Percentiles rank a stretch among this genome's conserved stretches.
Conservation (phyloP, 2,888 invertebrate species). For the Drosophila pullipes region DNA sequence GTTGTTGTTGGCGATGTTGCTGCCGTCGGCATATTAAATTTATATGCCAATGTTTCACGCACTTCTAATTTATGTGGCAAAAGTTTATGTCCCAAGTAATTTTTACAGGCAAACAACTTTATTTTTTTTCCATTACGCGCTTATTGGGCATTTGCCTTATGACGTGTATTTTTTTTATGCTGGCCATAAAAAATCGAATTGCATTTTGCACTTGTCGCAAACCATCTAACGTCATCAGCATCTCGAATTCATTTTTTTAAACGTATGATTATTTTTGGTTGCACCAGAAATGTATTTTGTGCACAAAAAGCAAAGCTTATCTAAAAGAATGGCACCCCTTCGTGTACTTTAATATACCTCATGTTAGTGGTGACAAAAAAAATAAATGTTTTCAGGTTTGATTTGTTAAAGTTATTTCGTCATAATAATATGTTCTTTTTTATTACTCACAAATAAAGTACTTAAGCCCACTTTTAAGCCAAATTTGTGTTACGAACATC, state of each 20-base stretch:
- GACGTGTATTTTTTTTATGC: constrained; percentile 54
- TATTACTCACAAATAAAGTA: not conserved
- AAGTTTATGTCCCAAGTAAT: constrained; percentile 77
- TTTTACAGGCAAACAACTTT: constrained; percentile 64
- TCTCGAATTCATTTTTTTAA: not conserved
- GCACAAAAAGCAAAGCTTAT: constrained; percentile 6
- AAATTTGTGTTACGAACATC: not conserved
- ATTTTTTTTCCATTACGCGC: constrained; percentile 63
- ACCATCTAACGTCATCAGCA: constrained; percentile 26
- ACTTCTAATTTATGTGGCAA: constrained; percentile 77
- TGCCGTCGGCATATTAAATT: constrained; percentile 71
- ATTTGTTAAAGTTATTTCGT: not conserved
- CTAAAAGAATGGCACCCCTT: not conserved
- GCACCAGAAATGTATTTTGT: constrained; percentile 16
- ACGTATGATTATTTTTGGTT: not conserved
- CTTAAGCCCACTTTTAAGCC: not conserved
- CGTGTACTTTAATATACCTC: not conserved
- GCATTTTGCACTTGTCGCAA: constrained; percentile 58
- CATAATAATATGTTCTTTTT: not conserved
- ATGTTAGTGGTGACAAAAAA: not conserved
- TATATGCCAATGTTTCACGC: constrained; percentile 75
- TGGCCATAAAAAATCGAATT: constrained; percentile 51
- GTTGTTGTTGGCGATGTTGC: constrained; percentile 24
- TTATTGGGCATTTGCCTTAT: constrained; percentile 56
- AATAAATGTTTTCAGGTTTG: not conserved